These are phyloP conservation scores for Montipora capitata DNA, from an alignment of 92 coral and sea anemone genomes.

Conservation along the genomic window DNA sequence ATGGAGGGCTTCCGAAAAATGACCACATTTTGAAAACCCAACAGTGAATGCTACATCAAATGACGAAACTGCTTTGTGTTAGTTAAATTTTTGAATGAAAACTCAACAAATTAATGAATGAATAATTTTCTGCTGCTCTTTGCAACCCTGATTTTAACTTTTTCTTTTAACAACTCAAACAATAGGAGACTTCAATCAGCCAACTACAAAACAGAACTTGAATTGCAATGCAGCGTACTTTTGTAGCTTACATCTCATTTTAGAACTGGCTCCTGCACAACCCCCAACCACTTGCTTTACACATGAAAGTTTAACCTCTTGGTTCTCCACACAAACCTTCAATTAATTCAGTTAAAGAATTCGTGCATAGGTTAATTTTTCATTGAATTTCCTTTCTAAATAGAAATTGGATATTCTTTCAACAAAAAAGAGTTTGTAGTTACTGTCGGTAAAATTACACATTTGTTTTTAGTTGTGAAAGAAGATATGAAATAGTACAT, in stretches of 20 bases:
- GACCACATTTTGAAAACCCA: constrained; percentile 16
- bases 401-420: neutral
- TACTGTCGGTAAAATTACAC: neutral
- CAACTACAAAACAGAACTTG: no score
- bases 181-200: no score
- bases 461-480: constrained; percentile 13
- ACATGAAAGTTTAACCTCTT: neutral
- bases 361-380: no score
- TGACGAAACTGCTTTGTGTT: constrained; percentile 4
- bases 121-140: neutral
- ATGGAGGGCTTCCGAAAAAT: constrained; percentile 42
- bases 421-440: neutral
- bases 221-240: neutral
- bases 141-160: no score
- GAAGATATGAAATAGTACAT: constrained; percentile 37
- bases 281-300: neutral
- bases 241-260: neutral
- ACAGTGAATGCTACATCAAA: constrained; percentile 28
- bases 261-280: neutral
- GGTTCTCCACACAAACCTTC: no score
- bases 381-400: no score
- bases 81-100: neutral
- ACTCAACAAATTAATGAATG: neutral
- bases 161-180: no score
- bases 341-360: no score